These are phyloP conservation scores for Ptychodera flava DNA, from an alignment of 35 echinoderm and acorn worm species.

Conservation along the genomic window DNA sequence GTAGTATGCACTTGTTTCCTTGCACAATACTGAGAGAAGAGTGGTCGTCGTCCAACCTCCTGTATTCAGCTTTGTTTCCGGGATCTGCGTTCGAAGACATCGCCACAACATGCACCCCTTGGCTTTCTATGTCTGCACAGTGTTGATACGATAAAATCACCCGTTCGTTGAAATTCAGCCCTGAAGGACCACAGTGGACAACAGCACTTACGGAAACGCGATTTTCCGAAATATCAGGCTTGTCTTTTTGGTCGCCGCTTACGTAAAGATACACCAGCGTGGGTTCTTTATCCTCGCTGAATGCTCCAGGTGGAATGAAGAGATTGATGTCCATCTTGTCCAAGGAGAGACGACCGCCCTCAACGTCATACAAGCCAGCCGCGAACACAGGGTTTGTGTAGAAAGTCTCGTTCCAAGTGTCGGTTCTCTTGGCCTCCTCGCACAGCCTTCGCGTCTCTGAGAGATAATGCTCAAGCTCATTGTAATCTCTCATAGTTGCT, in stretches of 20 bases:
- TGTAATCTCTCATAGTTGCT: too few species aligned
- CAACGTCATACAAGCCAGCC: background rate
- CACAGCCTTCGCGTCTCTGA: background rate
- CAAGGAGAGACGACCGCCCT: background rate
- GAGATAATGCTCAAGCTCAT: background rate
- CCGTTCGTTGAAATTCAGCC: conserved; percentile 4
- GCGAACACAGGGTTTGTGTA: background rate
- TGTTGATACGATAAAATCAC: conserved; percentile 16
- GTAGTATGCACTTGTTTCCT: background rate
- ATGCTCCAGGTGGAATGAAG: conserved; percentile 12
- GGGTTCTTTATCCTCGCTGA: background rate
- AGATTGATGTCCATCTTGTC: background rate
- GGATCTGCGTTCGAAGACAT: background rate
- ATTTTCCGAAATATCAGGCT: background rate
- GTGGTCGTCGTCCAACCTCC: background rate
- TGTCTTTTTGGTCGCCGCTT: background rate
- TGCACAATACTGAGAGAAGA: background rate
- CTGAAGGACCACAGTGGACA: conserved; percentile 5
- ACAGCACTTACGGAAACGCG: conserved; percentile 7
- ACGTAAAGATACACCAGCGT: conserved; percentile 12
- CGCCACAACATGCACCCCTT: background rate
- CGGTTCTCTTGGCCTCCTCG: background rate
- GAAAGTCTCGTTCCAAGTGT: background rate
- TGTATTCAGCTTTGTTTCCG: background rate
- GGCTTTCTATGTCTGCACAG: conserved; percentile 5